Evolutionary conservation across 2,113 vertebrate genomes (phyloP).

Genomic region (Chauna torquata): DNA sequence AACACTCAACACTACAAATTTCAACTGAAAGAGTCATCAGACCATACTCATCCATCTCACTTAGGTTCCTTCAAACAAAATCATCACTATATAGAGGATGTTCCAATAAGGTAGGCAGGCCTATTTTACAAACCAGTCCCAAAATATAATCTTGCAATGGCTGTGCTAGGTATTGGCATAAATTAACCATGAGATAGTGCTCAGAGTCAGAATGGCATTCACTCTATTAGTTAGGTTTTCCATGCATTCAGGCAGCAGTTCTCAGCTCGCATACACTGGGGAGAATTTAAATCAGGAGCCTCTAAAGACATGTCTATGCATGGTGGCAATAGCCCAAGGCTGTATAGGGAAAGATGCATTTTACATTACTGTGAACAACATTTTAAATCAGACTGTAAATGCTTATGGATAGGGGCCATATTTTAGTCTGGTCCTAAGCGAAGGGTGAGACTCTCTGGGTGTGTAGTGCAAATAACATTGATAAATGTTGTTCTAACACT

Average conservation of each 20-base stretch:
- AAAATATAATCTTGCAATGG: not conserved
- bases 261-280: not conserved
- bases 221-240: not conserved
- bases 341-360: not conserved
- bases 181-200: not conserved
- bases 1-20: not conserved
- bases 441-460: not conserved
- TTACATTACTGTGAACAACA: not conserved
- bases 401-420: not conserved
- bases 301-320: not conserved
- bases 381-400: not conserved
- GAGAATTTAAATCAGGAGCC: not conserved
- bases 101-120: not conserved
- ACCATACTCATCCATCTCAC: not conserved
- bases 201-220: not conserved
- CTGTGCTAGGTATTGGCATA: not conserved
- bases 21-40: not conserved
- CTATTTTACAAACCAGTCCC: not conserved
- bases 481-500: not conserved
- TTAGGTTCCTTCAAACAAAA: not conserved
- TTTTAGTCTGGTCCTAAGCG: not conserved
- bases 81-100: fast-evolving
- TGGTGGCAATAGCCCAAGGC: not conserved
- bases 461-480: not conserved
- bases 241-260: not conserved